Evolutionary conservation across 2,888 invertebrate species (phyloP), one percentile per base, ranked within the genome.

Genomic region (Cremastinae sp.): DNA sequence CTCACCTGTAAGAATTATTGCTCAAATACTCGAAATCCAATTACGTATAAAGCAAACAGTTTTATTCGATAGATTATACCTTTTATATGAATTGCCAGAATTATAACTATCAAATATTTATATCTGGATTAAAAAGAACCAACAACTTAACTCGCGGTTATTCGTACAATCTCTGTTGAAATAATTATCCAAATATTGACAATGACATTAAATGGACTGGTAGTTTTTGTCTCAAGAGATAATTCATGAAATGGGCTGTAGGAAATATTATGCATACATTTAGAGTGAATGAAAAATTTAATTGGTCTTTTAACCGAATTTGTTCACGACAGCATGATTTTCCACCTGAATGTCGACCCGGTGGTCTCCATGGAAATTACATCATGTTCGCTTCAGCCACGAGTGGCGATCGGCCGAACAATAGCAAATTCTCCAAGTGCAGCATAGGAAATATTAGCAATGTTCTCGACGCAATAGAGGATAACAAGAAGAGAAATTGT

Each of bases 341-440:
- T 90, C 97, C 97, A 0, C 94, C 94, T 16, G 96, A 97, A 84
- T 97, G 96, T 89, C 93, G 97, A 76, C 97, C 98, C 0, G 97
- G 98, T 73, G 96, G 98, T 7, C 92, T 95, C 38, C 94, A 94
- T 80, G 99, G 99, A 70, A 99, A 99, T 92, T 99, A 94, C 91
- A 99, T 99, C 85, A 99, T 99, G 99, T 99, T 98, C 90, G 98
- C 98, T 12, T 98, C 98, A 59, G 99, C 99, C 7, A 99, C 99
- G 0, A 97, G 97, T 78, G 99, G 99, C 61, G 98, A 99, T 91
- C 94, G 98, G 66, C 96, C 96, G 8, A 99, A 99, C 92, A 99
- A 99, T 91, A 98, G 97, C 85, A 96, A 97, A 88, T 99, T 99
- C 92, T 98, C 97, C 0, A 93, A 94, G 16, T 99, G 99, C 91